phyloP scores from a whole-genome alignment of 2,888 invertebrate genomes.

The Formica aserva region DNA sequence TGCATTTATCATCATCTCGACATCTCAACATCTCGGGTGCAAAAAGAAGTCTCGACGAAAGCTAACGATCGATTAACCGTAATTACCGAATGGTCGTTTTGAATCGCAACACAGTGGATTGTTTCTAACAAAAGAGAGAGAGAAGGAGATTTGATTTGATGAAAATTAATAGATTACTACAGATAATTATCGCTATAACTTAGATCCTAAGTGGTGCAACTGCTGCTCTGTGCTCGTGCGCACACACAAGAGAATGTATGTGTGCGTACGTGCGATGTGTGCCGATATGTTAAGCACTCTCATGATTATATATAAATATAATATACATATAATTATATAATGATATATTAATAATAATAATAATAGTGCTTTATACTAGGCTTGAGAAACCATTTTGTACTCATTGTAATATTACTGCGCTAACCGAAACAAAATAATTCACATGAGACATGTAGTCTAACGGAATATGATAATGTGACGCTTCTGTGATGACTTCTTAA shows the following conservation, averaged over 20 bases:
- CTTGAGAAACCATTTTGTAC: slow-evolving; percentile 84
- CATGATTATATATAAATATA: slow-evolving; percentile 68
- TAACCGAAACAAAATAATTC: slow-evolving; percentile 78
- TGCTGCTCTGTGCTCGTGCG: slow-evolving; percentile 68
- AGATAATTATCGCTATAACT: slow-evolving; percentile 75
- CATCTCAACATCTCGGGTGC: neutral
- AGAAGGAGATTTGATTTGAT: slow-evolving; percentile 6
- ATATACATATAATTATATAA: slow-evolving; percentile 58
- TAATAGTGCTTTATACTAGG: slow-evolving; percentile 85
- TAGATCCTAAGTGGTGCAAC: slow-evolving; percentile 73
- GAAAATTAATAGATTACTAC: slow-evolving; percentile 65
- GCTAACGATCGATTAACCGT: slow-evolving; percentile 49
- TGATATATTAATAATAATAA: slow-evolving; percentile 59
- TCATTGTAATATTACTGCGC: slow-evolving; percentile 84
- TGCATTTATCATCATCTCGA: neutral
- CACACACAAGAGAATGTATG: slow-evolving; percentile 62
- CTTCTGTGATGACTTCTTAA: slow-evolving; percentile 85
- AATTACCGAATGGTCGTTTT: slow-evolving; percentile 27
- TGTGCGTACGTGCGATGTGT: slow-evolving; percentile 65
- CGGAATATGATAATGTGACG: slow-evolving; percentile 83
- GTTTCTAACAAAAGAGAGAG: neutral
- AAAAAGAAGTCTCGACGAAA: neutral
- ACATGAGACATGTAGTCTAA: slow-evolving; percentile 82
- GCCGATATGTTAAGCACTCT: slow-evolving; percentile 68
- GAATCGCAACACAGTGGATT: slow-evolving; percentile 22